These are phyloP conservation scores for Microctonus brassicae DNA, from an alignment of 2,888 invertebrate genomes.

Conservation along the genomic window DNA sequence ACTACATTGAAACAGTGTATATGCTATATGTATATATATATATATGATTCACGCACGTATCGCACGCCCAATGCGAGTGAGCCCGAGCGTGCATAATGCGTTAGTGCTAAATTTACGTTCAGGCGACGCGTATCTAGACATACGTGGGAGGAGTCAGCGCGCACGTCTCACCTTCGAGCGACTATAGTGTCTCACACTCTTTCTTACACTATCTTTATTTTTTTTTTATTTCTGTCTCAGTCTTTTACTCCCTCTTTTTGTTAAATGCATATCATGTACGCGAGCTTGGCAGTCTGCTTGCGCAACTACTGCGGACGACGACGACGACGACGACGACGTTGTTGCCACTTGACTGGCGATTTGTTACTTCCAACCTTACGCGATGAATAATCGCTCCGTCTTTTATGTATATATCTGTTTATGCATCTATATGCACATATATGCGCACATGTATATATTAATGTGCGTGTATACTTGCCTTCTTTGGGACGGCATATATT, in stretches of 20 bases:
- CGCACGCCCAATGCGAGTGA: conserved; percentile 61
- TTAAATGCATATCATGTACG: not conserved
- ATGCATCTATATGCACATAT: not conserved
- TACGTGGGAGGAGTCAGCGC: conserved; percentile 46
- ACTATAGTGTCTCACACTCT: conserved; percentile 19
- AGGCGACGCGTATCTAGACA: conserved; percentile 52
- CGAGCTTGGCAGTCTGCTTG: conserved; percentile 38
- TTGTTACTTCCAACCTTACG: conserved; percentile 67
- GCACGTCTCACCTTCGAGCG: conserved; percentile 46
- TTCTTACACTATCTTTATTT: conserved; percentile 41
- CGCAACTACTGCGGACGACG: conserved; percentile 47
- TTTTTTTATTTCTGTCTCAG: conserved; percentile 29
- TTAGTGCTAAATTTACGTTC: conserved; percentile 68
- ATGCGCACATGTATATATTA: not conserved
- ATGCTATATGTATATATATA: not conserved
- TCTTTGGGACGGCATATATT: conserved; percentile 30
- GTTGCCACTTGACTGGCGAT: conserved; percentile 69
- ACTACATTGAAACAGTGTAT: not conserved
- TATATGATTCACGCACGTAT: conserved; percentile 38
- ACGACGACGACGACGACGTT: conserved; percentile 39
- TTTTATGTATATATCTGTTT: conserved; percentile 47
- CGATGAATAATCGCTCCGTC: conserved; percentile 65
- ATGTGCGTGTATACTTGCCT: not conserved
- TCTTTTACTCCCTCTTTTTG: conserved; percentile 11
- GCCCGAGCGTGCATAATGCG: conserved; percentile 68